Evolutionary conservation across 2,888 invertebrate genomes (phyloP), one percentile per base, ranked within the genome.

Genomic region (Dioctria rufipes): DNA sequence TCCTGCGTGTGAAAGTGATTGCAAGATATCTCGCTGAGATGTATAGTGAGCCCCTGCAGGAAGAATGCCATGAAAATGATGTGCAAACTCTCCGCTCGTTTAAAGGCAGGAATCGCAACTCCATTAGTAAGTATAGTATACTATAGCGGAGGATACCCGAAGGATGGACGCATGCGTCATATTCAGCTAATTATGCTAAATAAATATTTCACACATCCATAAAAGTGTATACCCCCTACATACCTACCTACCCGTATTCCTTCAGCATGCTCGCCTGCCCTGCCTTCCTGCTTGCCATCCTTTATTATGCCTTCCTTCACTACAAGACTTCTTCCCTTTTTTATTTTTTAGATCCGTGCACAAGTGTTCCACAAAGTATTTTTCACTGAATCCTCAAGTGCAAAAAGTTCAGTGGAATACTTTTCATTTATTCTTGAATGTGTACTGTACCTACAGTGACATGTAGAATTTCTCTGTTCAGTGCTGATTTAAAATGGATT

Each of bases 171-270:
- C 73, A 75, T 75, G 73, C 73, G 73, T 60, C 73, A 58, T 60
- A 58, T 60, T 60, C 73, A 75, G 73, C 73, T 75, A 75, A 75
- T 75, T 75, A 75, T 75, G 73, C 73, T 60, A 75, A 75, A 75
- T 75, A 75, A 75, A 75, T 60, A 75, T 60, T 75, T 58, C 73
- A 75, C 73, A 75, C 73, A 60, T 42, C 43, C 60, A 60, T 25
- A 25, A 75, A 60, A 25, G 42, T 75, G 43, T 40, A 42, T 13
- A 11, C 65, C 65, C 40, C 65, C 42, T 42, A n/a, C 40, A 65
- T 65, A 40, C 65, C 40, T 65, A 42, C 65, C 65, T 2, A 67
- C 49, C 49, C 49, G 49, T 54, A 25, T 25, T 25, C 25, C 25
- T 25, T 25, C 25, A 25, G 42, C 60, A 37, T 40, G 13, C 42